Evolutionary conservation across 1,140 invertebrate genomes (phyloP).

Genomic region (Drosophila nikananu): DNA sequence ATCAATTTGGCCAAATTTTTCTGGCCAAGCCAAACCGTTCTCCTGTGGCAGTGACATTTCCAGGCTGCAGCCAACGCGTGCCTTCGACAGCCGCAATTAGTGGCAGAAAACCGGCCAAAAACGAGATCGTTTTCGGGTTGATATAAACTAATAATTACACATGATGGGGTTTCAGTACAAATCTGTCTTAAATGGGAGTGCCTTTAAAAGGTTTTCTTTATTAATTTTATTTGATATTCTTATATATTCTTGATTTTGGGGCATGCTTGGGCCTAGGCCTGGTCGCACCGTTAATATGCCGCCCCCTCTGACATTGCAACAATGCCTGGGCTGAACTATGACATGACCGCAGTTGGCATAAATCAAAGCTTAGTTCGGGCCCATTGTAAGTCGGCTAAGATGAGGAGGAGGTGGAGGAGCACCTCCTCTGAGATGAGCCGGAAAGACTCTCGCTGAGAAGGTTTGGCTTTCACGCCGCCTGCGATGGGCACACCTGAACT

Average conservation of each 20-base stretch:
- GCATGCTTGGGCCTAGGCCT: slow-evolving; percentile 13
- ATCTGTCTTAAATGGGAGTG: slow-evolving; percentile 16
- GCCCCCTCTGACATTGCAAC: slow-evolving; percentile 44
- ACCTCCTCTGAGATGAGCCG: slow-evolving; percentile 51
- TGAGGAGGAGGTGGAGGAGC: not conserved
- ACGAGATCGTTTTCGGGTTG: slow-evolving; percentile 16
- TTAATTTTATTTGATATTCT: not conserved
- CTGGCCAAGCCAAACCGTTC: slow-evolving; percentile 39
- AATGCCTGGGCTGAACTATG: slow-evolving; percentile 62
- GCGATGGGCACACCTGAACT: slow-evolving; percentile 66
- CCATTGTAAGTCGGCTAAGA: slow-evolving; percentile 58
- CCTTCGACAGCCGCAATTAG: slow-evolving; percentile 61
- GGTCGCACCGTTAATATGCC: slow-evolving; percentile 32
- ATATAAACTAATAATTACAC: slow-evolving; percentile 4
- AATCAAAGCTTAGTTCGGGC: slow-evolving; percentile 53
- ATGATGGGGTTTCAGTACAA: not conserved
- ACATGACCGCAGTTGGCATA: slow-evolving; percentile 63
- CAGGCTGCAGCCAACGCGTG: slow-evolving; percentile 53
- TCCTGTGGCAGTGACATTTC: slow-evolving; percentile 71
- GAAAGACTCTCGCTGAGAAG: slow-evolving; percentile 38
- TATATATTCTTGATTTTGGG: slow-evolving; percentile 16
- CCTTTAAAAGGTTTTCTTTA: not conserved
- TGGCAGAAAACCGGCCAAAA: slow-evolving; percentile 2
- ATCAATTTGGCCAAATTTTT: slow-evolving; percentile 60
- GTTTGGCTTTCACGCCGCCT: slow-evolving; percentile 71